Evolutionary conservation across 2,797 vertebrate genomes (phyloP).

Genomic region (Tiaroga cobitis): DNA sequence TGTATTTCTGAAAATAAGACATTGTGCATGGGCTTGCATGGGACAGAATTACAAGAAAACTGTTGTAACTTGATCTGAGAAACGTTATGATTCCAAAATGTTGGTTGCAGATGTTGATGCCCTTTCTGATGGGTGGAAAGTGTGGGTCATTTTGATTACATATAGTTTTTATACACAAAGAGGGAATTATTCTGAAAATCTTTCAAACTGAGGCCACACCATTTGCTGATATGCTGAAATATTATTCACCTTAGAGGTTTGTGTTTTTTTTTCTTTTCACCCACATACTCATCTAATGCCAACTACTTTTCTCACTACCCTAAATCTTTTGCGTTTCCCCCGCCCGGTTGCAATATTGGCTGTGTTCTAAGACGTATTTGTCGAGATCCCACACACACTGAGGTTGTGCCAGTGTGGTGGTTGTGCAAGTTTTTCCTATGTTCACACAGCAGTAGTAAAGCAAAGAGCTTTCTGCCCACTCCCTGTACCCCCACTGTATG

Average conservation of each 20-base stretch:
- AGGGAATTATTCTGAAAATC: background rate
- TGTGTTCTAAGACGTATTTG: conserved; percentile 65
- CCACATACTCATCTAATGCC: background rate
- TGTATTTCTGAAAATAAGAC: conserved; percentile 51
- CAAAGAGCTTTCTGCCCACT: conserved; percentile 63
- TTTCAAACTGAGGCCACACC: conserved; percentile 14
- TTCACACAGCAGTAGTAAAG: conserved; percentile 64
- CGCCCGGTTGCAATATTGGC: conserved; percentile 68
- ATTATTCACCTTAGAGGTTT: conserved; percentile 19
- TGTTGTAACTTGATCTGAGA: conserved; percentile 32
- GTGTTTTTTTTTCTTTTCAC: conserved; percentile 14
- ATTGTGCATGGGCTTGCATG: conserved; percentile 29
- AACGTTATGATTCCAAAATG: conserved; percentile 18
- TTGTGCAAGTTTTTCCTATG: conserved; percentile 63
- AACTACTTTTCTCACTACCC: conserved; percentile 20
- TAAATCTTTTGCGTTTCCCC: conserved; percentile 38
- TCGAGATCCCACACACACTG: conserved; percentile 71
- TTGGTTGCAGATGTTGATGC: conserved; percentile 35
- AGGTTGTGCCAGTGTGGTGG: conserved; percentile 71
- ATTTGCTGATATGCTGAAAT: conserved; percentile 32
- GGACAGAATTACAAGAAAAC: conserved; percentile 33
- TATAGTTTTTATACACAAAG: background rate
- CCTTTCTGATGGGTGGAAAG: conserved; percentile 28
- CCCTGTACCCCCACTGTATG: conserved; percentile 64
- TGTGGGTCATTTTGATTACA: conserved; percentile 20